Evolutionary conservation across 2,888 invertebrate genomes (phyloP).

Genomic region (Dynastes grantii): DNA sequence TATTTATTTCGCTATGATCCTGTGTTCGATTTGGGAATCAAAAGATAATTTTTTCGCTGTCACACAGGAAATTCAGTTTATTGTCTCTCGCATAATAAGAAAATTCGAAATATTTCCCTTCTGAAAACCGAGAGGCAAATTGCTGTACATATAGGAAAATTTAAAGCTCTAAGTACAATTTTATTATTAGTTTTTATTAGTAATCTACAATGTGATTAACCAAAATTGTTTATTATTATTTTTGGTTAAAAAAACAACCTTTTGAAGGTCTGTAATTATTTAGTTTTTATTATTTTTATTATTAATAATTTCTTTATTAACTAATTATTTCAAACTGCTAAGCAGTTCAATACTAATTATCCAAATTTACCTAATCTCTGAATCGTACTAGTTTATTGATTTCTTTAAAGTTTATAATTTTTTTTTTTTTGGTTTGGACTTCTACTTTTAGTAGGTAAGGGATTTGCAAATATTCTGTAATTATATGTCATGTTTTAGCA

Average conservation of each 20-base stretch:
- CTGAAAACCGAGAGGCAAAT: not conserved
- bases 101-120: not conserved
- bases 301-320: constrained; percentile 36
- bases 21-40: constrained; percentile 35
- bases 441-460: constrained; percentile 60
- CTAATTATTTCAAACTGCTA: constrained; percentile 60
- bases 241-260: constrained; percentile 63
- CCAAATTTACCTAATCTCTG: constrained; percentile 61
- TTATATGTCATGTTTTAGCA: constrained; percentile 46
- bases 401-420: constrained; percentile 56
- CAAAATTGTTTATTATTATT: constrained; percentile 53
- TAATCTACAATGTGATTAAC: constrained; percentile 65
- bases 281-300: constrained; percentile 56
- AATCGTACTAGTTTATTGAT: constrained; percentile 64
- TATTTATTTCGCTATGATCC: constrained; percentile 57
- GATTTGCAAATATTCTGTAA: constrained; percentile 67
- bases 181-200: constrained; percentile 52
- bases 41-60: constrained; percentile 17
- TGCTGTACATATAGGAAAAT: constrained; percentile 50
- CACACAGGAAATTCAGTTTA: constrained; percentile 31
- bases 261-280: constrained; percentile 64
- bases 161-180: constrained; percentile 54
- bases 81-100: constrained; percentile 23
- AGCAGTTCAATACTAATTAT: constrained; percentile 63
- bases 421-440: constrained; percentile 64